Percentiles rank a stretch among this genome's conserved stretches.
phyloP scores from a whole-genome alignment of 1,140 invertebrate species.

The Tetragonula clypearis region DNA sequence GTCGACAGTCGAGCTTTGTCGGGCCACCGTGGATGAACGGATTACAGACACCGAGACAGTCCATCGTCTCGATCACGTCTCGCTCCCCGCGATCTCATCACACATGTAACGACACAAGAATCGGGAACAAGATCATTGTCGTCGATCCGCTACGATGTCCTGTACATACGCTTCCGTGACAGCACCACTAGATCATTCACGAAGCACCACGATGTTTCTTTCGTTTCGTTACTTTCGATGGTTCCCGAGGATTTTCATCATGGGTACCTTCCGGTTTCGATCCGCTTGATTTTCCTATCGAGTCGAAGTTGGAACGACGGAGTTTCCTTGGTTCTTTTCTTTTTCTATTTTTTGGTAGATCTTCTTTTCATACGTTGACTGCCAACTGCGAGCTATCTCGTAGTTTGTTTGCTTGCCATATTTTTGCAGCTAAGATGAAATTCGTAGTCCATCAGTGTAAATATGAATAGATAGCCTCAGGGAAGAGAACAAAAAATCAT shows the following conservation, averaged over 20 bases:
- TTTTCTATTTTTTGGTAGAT: not conserved
- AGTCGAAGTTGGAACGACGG: not conserved
- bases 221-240: not conserved
- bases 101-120: conserved; percentile 86
- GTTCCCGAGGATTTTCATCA: too few species aligned
- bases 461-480: too few species aligned
- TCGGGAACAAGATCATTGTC: conserved; percentile 53
- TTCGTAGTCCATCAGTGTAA: too few species aligned
- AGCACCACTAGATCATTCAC: conserved; percentile 45
- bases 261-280: not conserved
- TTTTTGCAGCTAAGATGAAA: too few species aligned
- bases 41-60: conserved; percentile 83
- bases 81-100: conserved; percentile 89
- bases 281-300: not conserved
- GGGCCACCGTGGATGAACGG: conserved; percentile 83
- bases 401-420: too few species aligned
- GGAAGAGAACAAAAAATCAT: too few species aligned
- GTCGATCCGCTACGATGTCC: conserved; percentile 63
- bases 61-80: conserved; percentile 87
- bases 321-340: too few species aligned
- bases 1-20: conserved; percentile 80
- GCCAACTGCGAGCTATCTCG: too few species aligned
- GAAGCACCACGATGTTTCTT: conserved; percentile 19
- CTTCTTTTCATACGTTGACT: too few species aligned
- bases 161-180: conserved; percentile 75